Percentiles rank a stretch among this genome's conserved stretches.
Evolutionary conservation across 1,140 invertebrate genomes (phyloP).

Genomic region (Lamellibrachia luymesi): DNA sequence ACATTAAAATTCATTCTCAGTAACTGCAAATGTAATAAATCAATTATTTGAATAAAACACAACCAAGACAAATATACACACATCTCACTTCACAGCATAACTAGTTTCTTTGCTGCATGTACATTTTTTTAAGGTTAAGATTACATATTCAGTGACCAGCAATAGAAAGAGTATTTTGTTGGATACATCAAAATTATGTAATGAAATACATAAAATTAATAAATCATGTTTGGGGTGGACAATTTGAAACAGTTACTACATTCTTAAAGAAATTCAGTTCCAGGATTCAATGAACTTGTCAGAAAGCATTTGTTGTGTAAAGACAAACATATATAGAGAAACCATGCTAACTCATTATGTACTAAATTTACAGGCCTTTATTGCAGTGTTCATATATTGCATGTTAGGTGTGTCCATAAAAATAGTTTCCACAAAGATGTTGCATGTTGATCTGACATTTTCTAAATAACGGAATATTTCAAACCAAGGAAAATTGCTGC

Average conservation of each 20-base stretch:
- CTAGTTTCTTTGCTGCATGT: not conserved
- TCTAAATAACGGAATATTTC: not conserved
- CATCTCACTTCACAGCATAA: not conserved
- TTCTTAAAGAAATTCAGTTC: not conserved
- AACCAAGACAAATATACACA: not conserved
- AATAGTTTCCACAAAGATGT: not conserved
- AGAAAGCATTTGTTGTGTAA: no score
- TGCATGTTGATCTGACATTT: not conserved
- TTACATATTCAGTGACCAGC: not conserved
- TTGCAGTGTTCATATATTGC: not conserved
- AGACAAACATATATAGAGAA: not conserved
- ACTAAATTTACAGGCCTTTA: not conserved
- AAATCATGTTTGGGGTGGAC: not conserved
- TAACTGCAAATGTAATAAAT: not conserved
- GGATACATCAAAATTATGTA: not conserved
- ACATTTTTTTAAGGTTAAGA: not conserved
- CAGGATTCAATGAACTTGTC: no score
- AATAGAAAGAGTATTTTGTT: not conserved
- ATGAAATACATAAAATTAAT: not conserved
- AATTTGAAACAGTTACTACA: not conserved
- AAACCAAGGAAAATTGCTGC: not conserved
- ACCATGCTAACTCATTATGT: not conserved
- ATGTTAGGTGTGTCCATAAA: not conserved
- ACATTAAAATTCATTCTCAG: not conserved
- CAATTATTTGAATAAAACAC: not conserved